Evolutionary conservation across 2,113 vertebrate species (phyloP).

Genomic region (Oncorhynchus nerka): DNA sequence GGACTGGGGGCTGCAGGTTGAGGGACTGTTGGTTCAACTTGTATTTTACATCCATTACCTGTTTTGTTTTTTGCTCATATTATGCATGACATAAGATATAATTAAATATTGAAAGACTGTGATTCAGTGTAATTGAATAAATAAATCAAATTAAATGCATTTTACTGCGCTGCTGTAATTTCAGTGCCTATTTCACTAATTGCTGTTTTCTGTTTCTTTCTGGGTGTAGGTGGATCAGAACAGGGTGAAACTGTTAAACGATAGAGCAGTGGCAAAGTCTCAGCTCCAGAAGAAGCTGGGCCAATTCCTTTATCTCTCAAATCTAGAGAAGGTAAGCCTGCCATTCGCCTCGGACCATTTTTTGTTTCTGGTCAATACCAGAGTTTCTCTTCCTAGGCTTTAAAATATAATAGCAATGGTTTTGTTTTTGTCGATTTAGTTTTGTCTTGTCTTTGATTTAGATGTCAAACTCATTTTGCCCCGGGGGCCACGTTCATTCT

Average conservation of each 20-base stretch:
- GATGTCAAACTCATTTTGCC: not conserved
- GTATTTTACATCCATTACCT: not conserved
- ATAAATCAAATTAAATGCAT: not conserved
- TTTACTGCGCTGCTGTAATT: not conserved
- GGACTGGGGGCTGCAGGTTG: not conserved
- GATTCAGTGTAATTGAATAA: not conserved
- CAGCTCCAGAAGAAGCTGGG: slow-evolving; percentile 97
- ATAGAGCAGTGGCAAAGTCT: slow-evolving; percentile 91
- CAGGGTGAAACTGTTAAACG: slow-evolving; percentile 90
- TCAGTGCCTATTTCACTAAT: not conserved
- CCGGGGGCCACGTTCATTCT: too few species aligned
- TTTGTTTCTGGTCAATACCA: not conserved
- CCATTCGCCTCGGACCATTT: not conserved
- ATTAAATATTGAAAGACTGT: not conserved
- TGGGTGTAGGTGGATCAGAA: slow-evolving; percentile 90
- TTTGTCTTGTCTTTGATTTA: not conserved
- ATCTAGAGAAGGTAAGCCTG: slow-evolving; percentile 88
- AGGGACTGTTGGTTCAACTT: not conserved
- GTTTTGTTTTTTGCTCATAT: too few species aligned
- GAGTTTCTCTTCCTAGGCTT: not conserved
- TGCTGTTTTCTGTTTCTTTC: slow-evolving; percentile 1
- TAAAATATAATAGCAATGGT: not conserved
- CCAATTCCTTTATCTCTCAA: slow-evolving; percentile 93
- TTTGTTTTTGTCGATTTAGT: not conserved
- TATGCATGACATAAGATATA: not conserved